A percentile compares a stretch with the other conserved stretches of the same genome.
phyloP scores from a whole-genome alignment of 2,113 vertebrate genomes.

The Phaetusa simplex region DNA sequence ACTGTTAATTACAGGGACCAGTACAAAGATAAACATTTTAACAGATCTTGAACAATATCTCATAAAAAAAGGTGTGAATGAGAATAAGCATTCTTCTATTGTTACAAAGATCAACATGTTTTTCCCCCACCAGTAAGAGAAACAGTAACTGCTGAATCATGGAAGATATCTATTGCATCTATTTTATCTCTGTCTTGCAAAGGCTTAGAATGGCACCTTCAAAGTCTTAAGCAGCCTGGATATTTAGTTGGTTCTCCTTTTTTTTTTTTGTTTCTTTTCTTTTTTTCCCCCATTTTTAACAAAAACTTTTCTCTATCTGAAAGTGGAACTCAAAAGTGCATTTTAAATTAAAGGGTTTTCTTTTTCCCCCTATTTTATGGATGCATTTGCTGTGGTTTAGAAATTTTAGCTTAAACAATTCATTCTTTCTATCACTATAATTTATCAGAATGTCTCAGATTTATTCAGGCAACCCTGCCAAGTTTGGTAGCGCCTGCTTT shows the following conservation, averaged over 20 bases:
- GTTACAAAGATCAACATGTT: constrained; percentile 2
- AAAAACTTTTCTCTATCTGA: neutral
- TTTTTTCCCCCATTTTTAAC: neutral
- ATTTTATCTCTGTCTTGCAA: neutral
- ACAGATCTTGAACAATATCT: neutral
- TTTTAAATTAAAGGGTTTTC: constrained; percentile 3
- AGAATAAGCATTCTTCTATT: neutral
- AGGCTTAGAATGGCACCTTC: neutral
- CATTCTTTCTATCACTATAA: neutral
- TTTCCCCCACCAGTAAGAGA: neutral
- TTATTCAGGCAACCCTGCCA: neutral
- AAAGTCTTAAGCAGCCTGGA: neutral
- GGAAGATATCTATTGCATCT: neutral
- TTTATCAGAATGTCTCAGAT: neutral
- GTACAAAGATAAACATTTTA: constrained; percentile 30
- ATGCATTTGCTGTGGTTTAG: neutral
- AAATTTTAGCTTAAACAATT: neutral
- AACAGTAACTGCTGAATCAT: neutral
- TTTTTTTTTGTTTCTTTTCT: neutral
- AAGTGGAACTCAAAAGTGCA: constrained; percentile 55
- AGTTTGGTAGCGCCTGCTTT: neutral
- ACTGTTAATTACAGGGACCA: constrained; percentile 65
- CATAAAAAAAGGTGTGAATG: constrained; percentile 26
- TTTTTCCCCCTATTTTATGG: neutral
- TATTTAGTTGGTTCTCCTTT: rapidly evolving